A percentile compares a stretch with the other conserved stretches of the same genome.
These are phyloP conservation scores for Ichneumoninae sp. DNA, from an alignment of 2,888 invertebrate species.

Conservation along the genomic window DNA sequence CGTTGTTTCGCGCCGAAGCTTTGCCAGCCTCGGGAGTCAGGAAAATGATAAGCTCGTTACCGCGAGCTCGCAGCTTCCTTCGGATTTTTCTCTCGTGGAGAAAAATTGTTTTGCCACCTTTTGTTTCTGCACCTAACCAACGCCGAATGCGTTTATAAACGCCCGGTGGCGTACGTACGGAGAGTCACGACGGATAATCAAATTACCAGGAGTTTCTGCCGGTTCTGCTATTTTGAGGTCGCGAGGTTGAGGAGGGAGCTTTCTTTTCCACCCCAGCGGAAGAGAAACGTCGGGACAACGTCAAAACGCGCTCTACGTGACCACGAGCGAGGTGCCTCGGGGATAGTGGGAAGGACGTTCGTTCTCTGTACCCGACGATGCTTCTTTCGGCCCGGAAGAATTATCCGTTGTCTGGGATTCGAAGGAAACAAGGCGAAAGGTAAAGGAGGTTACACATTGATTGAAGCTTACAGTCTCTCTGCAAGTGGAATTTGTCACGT, in stretches of 20 bases:
- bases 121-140: neutral
- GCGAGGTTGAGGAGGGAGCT: neutral
- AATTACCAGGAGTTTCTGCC: slow-evolving; percentile 36
- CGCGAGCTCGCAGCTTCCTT: neutral
- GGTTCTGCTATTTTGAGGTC: slow-evolving; percentile 8
- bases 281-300: slow-evolving; percentile 46
- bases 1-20: neutral
- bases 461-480: slow-evolving; percentile 18
- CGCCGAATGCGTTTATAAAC: slow-evolving; percentile 41
- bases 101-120: slow-evolving; percentile 37
- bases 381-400: slow-evolving; percentile 32
- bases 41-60: slow-evolving; percentile 66
- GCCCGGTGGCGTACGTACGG: slow-evolving; percentile 2
- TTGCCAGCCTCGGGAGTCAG: slow-evolving; percentile 22
- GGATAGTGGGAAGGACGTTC: slow-evolving; percentile 3
- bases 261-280: neutral
- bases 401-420: slow-evolving; percentile 15
- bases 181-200: slow-evolving; percentile 30
- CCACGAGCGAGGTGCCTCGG: slow-evolving; percentile 38
- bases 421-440: neutral
- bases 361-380: slow-evolving; percentile 49
- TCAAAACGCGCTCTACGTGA: slow-evolving; percentile 57
- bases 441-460: neutral
- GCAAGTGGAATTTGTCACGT: slow-evolving; percentile 61
- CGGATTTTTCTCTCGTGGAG: slow-evolving; percentile 24